A percentile compares a stretch with the other conserved stretches of the same genome.
Conservation (phyloP, 1,140 invertebrate species). For the Sitophilus oryzae region DNA sequence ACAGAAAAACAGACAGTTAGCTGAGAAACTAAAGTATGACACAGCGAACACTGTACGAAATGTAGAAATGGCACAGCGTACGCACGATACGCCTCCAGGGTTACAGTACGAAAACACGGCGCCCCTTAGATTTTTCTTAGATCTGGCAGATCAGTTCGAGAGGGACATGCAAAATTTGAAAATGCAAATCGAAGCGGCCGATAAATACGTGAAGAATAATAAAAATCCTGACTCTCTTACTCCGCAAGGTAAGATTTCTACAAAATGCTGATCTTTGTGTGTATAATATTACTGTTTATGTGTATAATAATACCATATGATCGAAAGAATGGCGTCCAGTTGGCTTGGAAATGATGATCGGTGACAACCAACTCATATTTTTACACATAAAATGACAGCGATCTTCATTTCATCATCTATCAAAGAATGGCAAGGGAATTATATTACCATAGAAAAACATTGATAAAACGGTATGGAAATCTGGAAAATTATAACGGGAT, state of each 20-base stretch:
- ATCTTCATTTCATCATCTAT: too few species aligned
- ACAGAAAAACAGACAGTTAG: slow-evolving; percentile 56
- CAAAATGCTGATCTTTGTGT: too few species aligned
- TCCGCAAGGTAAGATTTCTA: slow-evolving; percentile 54
- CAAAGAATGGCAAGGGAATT: background rate
- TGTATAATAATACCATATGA: too few species aligned
- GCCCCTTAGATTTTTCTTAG: slow-evolving; percentile 67
- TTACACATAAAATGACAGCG: too few species aligned
- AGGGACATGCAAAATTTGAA: slow-evolving; percentile 61
- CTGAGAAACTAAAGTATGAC: slow-evolving; percentile 67
- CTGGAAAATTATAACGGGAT: too few species aligned
- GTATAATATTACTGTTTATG: too few species aligned
- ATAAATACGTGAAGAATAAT: slow-evolving; percentile 65
- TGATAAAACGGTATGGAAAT: too few species aligned
- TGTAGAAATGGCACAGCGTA: slow-evolving; percentile 72
- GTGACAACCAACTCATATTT: too few species aligned
- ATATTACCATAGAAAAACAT: background rate
- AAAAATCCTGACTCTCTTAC: slow-evolving; percentile 60
- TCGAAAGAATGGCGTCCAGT: too few species aligned
- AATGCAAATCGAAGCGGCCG: slow-evolving; percentile 67
- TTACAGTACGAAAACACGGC: slow-evolving; percentile 73
- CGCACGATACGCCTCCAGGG: slow-evolving; percentile 67
- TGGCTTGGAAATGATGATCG: too few species aligned
- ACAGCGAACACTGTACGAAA: slow-evolving; percentile 67
- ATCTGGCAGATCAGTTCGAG: slow-evolving; percentile 67